Percentiles rank a stretch among this genome's conserved stretches.
Evolutionary conservation across 1,140 invertebrate species (phyloP).

Genomic region (Galleria mellonella): DNA sequence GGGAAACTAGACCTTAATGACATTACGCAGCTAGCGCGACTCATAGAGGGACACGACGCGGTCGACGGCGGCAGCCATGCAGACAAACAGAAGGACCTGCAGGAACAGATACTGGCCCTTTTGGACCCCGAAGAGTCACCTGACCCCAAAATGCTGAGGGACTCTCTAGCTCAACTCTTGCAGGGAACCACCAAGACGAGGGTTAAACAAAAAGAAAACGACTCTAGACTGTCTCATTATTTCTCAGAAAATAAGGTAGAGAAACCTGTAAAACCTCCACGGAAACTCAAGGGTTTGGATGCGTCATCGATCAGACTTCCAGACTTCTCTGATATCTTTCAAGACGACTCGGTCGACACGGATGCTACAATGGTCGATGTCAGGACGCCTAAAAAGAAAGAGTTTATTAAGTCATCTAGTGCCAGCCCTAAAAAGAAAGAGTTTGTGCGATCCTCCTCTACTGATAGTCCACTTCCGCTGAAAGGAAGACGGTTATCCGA

Average conservation of each 20-base stretch:
- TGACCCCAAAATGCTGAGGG: slow-evolving; percentile 37
- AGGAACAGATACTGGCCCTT: slow-evolving; percentile 52
- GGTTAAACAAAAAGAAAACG: slow-evolving; percentile 44
- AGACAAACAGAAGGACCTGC: slow-evolving; percentile 46
- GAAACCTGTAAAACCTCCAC: slow-evolving; percentile 28
- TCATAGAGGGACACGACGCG: slow-evolving; percentile 50
- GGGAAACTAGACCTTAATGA: slow-evolving; percentile 55
- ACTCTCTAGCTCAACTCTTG: slow-evolving; percentile 40
- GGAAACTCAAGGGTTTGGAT: slow-evolving; percentile 46
- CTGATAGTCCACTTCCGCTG: slow-evolving; percentile 15
- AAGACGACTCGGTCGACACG: slow-evolving; percentile 37
- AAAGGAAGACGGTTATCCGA: slow-evolving; percentile 34
- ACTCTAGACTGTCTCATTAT: slow-evolving; percentile 16
- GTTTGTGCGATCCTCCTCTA: slow-evolving; percentile 26
- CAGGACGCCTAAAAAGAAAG: slow-evolving; percentile 18
- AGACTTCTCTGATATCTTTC: slow-evolving; percentile 37
- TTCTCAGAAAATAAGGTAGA: slow-evolving; percentile 23
- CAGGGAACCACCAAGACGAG: slow-evolving; percentile 31
- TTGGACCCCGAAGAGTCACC: slow-evolving; percentile 51
- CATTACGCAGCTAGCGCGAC: slow-evolving; percentile 47
- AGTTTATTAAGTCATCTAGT: slow-evolving; percentile 14
- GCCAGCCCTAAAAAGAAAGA: slow-evolving; percentile 20
- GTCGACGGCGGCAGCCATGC: slow-evolving; percentile 15
- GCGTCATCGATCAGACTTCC: slow-evolving; percentile 29
- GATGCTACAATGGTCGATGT: slow-evolving; percentile 29